Conservation (phyloP, 2,888 invertebrate genomes). For the Trypoxylon attenuatum region DNA sequence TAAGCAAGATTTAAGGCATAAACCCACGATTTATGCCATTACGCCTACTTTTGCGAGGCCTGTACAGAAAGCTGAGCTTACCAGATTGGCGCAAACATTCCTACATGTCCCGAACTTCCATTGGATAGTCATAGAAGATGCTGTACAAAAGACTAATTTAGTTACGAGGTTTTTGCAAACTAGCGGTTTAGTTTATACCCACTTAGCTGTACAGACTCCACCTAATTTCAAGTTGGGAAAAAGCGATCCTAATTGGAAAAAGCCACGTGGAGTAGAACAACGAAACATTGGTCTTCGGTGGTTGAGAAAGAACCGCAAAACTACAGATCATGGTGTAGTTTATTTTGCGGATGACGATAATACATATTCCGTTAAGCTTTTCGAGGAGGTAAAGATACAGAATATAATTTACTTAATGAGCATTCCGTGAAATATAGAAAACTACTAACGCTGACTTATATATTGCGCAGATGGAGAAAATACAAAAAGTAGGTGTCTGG, state of each 20-base stretch:
- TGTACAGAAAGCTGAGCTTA: conserved; percentile 95
- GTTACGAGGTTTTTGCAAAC: conserved; percentile 84
- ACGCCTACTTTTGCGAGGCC: conserved; percentile 93
- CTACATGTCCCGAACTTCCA: conserved; percentile 90
- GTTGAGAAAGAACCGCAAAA: conserved; percentile 82
- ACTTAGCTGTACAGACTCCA: conserved; percentile 84
- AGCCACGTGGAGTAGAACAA: conserved; percentile 93
- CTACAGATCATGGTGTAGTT: conserved; percentile 83
- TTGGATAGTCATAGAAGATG: conserved; percentile 96
- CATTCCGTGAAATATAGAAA: neutral
- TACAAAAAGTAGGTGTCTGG: conserved; percentile 92
- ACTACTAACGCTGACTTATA: conserved; percentile 3
- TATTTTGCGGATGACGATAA: conserved; percentile 99
- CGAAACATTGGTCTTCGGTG: conserved; percentile 90
- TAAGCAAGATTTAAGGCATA: neutral
- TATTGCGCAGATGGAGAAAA: conserved; percentile 82
- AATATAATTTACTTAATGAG: neutral
- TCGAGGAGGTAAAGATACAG: conserved; percentile 83
- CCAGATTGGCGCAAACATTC: conserved; percentile 91
- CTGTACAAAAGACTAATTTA: conserved; percentile 80
- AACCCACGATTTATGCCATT: conserved; percentile 89
- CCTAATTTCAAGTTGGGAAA: conserved; percentile 81
- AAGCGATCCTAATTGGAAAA: conserved; percentile 83
- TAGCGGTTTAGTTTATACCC: conserved; percentile 82
- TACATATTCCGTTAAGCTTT: conserved; percentile 91